Conservation (phyloP, 2,888 invertebrate species). For the Xylota sylvarum region DNA sequence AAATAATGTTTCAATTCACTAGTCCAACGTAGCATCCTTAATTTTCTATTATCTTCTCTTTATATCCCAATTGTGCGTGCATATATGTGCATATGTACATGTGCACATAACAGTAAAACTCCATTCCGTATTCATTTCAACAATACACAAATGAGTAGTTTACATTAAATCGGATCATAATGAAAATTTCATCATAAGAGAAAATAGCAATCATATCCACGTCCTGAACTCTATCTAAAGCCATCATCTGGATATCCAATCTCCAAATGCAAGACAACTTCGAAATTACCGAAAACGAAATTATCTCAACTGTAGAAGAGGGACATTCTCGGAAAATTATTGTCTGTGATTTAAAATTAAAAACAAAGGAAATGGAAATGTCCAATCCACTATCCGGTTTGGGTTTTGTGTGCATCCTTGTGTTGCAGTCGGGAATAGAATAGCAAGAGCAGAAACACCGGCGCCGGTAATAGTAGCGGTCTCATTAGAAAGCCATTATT, state of each 20-base stretch:
- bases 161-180: conserved; percentile 32
- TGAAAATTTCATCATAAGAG: conserved; percentile 40
- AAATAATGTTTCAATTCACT: too few species aligned
- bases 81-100: background rate
- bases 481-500: conserved; percentile 75
- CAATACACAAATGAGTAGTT: conserved; percentile 6
- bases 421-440: background rate
- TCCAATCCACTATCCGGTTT: conserved; percentile 59
- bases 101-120: background rate
- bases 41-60: background rate
- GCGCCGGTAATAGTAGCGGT: conserved; percentile 58
- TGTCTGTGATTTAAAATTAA: conserved; percentile 60
- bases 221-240: conserved; percentile 20
- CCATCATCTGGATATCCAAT: conserved; percentile 45
- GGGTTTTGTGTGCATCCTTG: conserved; percentile 33
- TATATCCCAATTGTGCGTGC: background rate
- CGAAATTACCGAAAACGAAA: conserved; percentile 49
- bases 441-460: background rate
- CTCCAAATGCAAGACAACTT: conserved; percentile 41
- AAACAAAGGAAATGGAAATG: conserved; percentile 70
- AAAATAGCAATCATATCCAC: conserved; percentile 40
- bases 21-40: background rate
- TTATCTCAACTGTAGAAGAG: conserved; percentile 20
- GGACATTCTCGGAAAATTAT: conserved; percentile 56
- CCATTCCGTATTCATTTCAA: background rate